Percentiles rank a stretch among this genome's conserved stretches.
These are phyloP conservation scores for Lophochroa leadbeateri DNA, from an alignment of 2,113 vertebrate genomes.

Conservation along the genomic window DNA sequence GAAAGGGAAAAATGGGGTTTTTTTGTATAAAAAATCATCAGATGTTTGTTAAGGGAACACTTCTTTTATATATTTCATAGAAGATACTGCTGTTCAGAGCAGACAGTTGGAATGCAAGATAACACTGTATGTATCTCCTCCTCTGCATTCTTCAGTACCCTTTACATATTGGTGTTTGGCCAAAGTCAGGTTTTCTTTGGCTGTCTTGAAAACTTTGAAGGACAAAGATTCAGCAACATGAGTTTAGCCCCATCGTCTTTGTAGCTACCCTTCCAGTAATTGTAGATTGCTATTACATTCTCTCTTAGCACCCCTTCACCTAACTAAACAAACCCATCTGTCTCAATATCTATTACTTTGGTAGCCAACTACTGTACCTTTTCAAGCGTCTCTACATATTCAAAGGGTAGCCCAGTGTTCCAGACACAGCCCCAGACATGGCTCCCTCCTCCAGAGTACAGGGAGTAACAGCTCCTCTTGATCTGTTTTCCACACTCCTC, in stretches of 20 bases:
- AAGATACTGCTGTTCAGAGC: not conserved
- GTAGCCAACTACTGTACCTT: not conserved
- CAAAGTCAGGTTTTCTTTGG: not conserved
- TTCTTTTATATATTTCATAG: not conserved
- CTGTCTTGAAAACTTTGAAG: not conserved
- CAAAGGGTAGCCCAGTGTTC: not conserved
- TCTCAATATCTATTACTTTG: not conserved
- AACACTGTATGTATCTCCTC: not conserved
- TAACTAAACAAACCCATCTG: not conserved
- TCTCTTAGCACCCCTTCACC: not conserved
- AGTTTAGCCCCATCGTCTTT: not conserved
- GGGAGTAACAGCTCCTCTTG: not conserved
- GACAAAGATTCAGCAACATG: not conserved
- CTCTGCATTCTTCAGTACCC: not conserved
- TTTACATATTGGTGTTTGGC: accelerated
- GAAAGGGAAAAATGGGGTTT: not conserved
- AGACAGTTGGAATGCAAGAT: not conserved
- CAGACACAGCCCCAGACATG: not conserved
- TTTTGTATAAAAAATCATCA: not conserved
- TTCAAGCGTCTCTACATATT: not conserved
- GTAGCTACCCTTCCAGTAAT: not conserved
- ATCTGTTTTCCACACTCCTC: not conserved
- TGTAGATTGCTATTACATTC: not conserved
- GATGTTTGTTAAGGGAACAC: not conserved
- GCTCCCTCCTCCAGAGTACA: not conserved